Evolutionary conservation across 2,797 vertebrate species (phyloP), one percentile per base, ranked within the genome.

Genomic region (Cryptoblepharus egeriae): DNA sequence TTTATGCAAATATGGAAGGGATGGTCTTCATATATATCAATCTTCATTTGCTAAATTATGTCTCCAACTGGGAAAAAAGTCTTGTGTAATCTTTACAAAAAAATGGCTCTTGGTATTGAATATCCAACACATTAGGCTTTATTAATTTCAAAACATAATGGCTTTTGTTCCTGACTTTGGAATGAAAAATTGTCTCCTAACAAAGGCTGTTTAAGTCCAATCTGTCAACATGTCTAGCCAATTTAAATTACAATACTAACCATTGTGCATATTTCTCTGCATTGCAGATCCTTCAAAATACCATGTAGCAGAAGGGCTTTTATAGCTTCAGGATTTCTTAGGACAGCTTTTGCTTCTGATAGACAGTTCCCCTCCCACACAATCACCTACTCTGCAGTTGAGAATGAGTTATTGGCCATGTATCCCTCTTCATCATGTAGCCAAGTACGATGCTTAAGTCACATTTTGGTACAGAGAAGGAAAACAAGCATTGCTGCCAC

Each of bases 331-430:
- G 78, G 81, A 73, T 69, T 67, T 89, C 22, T 10, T 58, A 75
- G 10, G 61, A 32, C 72, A 90, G 52, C 42, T 75, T 82, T 78
- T 77, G 16, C 9, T 83, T 93, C 83, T 91, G 81, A 92, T 73
- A 91, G 90, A 81, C 74, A 91, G 72, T 78, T 42, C 0, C 79
- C 61, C 32, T 92, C 84, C 81, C 39, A 81, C 77, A 35, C 16
- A 82, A 81, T 82, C 84, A 80, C 75, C 73, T 82, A 35, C 64
- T 75, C 42, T 26, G 64, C 16, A 80, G 26, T 22, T 68, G 84
- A 68, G 45, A 87, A 74, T 22, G 22, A 75, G 80, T 63, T 8
- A n/a, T 15, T 72, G n/a, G 2, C 7, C 39, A 3, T 10, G 5
- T 11, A 20, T 63, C n/a, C 2, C 2, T 39, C 82, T 70, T 78